Base-by-base conservation (phyloP, 2,113 vertebrate genomes). In the Carettochelys insculpta region DNA sequence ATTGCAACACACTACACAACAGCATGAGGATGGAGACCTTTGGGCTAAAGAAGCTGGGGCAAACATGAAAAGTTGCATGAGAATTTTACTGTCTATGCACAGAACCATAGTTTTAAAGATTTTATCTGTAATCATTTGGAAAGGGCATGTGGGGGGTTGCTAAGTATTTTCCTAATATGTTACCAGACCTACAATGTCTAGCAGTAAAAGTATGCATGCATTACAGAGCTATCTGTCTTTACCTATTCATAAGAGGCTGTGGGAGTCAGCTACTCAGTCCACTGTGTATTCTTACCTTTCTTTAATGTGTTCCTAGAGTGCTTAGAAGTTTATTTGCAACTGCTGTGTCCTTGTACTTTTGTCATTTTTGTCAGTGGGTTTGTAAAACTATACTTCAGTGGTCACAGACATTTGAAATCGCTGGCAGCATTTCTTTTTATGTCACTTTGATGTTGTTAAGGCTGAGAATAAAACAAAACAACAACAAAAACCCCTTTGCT, bases 271-370 rank as follows among this genome's bases (percentile, higher is more conserved):
- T 82, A 11, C 75, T 89, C 0, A 1, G 61, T 89, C 87, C 65
- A 95, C 86, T 43, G 86, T 92, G 90, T 89, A 90, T 87, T 95
- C 90, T 83, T 94, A 19, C 48, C 50, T 96, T 83, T 90, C 82
- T 94, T 89, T 90, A 93, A 92, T 83, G 82, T 86, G 41, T 80
- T 87, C 77, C 80, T 93, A 78, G 96, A 93, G 88, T 84, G 86
- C 88, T 92, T 90, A 52, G 83, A 94, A 94, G 93, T 97, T 96
- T 91, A 92, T 92, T 96, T 92, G 94, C 86, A 92, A 86, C 76
- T 90, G 31, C 89, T 88, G 82, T 92, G 93, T 90, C 52, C 90
- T 84, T 96, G 31, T 84, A 71, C 54, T 83, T 53, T 80, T 85
- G 52, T 89, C 83, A 92, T 92, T 92, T 94, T 90, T 96, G 77